Evolutionary conservation across 2,113 vertebrate species (phyloP), one percentile per base, ranked within the genome.

Genomic region (Takifugu flavidus): DNA sequence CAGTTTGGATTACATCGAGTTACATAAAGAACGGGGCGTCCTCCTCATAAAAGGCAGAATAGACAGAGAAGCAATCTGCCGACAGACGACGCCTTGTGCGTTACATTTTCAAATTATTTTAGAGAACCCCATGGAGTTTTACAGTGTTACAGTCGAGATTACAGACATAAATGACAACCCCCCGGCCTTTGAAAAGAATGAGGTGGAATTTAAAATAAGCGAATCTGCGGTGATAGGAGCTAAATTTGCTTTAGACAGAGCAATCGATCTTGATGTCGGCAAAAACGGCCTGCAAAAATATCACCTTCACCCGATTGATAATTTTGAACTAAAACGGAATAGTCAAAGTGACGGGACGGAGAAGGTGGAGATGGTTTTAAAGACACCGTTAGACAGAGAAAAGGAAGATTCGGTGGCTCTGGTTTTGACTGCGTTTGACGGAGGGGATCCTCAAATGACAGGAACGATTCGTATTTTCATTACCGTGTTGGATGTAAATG

Each of bases 261-360:
- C 70, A 0, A 44, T 67, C 0, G 77, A 77, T 57, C 2, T 46
- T 0, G 77, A 80, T 10, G 59, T 82, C 3, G 76, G 76, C 2
- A 7, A 49, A 3, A 75, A 80, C 49, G 67, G 75, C 14, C 59
- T 93, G 10, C 82, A 87, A 54, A 88, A 68, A 53, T 94, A 94
- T 52, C 82, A 66, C 1, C 65, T 93, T 0, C 87, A 82, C 59
- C 80, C 85, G 1, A 83, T 65, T 0, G 76, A 90, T 34, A 56
- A 88, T 67, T 90, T 91, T 56, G 25, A 42, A 3, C 20, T 91
- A 6, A 78, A 82, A 39, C 47, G 83, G 0, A 68, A 82, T 7
- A 75, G 46, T 25, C 64, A 74, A 0, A 27, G 34, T 7, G 72
- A 83, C 11, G 86, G 84, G 2, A 53, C n/a, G 1, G 86, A 77